Conservation (phyloP, 2,113 vertebrate genomes). For the Trachemys scripta region DNA sequence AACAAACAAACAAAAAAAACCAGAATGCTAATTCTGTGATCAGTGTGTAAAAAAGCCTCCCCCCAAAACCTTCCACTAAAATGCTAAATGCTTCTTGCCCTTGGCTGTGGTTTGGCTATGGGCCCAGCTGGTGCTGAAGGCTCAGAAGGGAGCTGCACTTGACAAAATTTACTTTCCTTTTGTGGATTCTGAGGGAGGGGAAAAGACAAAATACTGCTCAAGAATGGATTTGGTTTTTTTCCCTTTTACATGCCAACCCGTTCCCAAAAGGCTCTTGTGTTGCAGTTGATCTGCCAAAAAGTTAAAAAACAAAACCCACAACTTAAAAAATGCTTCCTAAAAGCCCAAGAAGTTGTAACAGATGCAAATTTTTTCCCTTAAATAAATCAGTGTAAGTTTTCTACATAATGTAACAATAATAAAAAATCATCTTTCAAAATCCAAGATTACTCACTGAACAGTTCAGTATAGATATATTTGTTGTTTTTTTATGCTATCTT, state of each 20-base stretch:
- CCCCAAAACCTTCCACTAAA: not conserved
- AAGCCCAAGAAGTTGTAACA: slow-evolving; percentile 50
- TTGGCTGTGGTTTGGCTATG: slow-evolving; percentile 32
- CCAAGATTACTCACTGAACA: slow-evolving; percentile 70
- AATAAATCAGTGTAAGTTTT: slow-evolving; percentile 76
- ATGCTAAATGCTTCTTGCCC: slow-evolving; percentile 67
- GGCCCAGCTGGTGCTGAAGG: slow-evolving; percentile 63
- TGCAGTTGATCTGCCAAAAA: slow-evolving; percentile 69
- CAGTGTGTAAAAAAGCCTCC: not conserved
- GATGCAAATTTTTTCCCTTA: slow-evolving; percentile 69
- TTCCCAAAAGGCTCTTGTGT: slow-evolving; percentile 64
- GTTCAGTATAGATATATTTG: not conserved
- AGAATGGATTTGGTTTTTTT: not conserved
- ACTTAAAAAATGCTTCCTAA: not conserved
- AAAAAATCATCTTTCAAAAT: slow-evolving; percentile 75
- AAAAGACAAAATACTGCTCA: slow-evolving; percentile 31
- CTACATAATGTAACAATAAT: slow-evolving; percentile 69
- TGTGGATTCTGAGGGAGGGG: slow-evolving; percentile 48
- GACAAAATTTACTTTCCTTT: slow-evolving; percentile 37
- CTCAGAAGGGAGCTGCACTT: slow-evolving; percentile 70
- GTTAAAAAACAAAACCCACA: slow-evolving; percentile 44
- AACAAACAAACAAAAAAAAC: no score
- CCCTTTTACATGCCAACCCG: slow-evolving; percentile 29
- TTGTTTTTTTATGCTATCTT: slow-evolving; percentile 22
- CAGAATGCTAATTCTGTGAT: slow-evolving; percentile 64